Base-by-base conservation (phyloP, 1,140 invertebrate species). In the Oryzaephilus surinamensis region DNA sequence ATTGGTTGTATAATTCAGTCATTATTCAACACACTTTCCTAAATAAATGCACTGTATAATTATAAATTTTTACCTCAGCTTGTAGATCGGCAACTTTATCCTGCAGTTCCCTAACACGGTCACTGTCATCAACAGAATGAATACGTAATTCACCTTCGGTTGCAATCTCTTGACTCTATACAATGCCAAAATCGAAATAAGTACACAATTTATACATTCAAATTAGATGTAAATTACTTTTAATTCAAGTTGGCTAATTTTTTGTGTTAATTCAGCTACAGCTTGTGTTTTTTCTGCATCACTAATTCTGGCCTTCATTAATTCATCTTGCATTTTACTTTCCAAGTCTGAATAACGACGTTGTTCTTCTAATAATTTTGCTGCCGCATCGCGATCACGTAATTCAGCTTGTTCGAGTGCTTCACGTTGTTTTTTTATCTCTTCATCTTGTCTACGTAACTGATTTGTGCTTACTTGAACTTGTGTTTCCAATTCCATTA, bases 401-500 rank as follows among this genome's bases (percentile, higher is more conserved):
- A 76, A 67, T 10, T 81, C 67, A 2, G 76, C 73, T 12, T 70
- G 61, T 41, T 95, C 90, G 1, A 92, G 59, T 28, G 79, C 73
- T 37, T 89, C 82, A 16, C 78, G 73, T 45, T 95, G 60, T 47
- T 76, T 71, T 54, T 92, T 88, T 46, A 88, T 79, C 54, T 96
- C 90, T 38, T 97, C 92, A 52, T 97, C 94, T 65, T 97, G 90
- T 17, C 94, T 71, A 16, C 85, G 76, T 39, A 96, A 69, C 58
- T 97, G 92, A 67, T 97, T 97, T 7, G 84, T 86, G 26, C 87
- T 88, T 0, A 97, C 91, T 61, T 97, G 90, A 21, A 94, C 91
- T 62, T 94, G 91, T 2, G 94, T 96, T 61, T 98, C 94, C n/a
- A 97, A 71, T 64, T 98, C 93, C 95, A 98, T 98, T 0, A 95